Percentiles rank a stretch among this genome's conserved stretches.
These are phyloP conservation scores for Sciaenops ocellatus DNA, from an alignment of 2,797 vertebrate genomes.

Conservation along the genomic window DNA sequence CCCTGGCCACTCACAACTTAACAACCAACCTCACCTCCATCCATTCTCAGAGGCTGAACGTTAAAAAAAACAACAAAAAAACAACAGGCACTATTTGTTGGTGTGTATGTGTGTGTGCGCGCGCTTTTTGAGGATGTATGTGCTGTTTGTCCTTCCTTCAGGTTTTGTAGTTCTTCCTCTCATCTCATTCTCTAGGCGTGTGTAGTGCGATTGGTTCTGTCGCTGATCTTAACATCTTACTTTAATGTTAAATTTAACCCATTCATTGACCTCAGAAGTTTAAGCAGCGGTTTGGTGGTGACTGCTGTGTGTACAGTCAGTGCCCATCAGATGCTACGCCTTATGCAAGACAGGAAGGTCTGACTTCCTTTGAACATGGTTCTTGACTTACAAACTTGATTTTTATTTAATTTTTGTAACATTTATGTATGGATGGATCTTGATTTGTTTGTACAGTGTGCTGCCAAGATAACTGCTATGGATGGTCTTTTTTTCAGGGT, in stretches of 20 bases:
- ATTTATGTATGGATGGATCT: slow-evolving; percentile 62
- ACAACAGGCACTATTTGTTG: slow-evolving; percentile 55
- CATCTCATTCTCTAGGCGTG: slow-evolving; percentile 69
- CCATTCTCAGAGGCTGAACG: slow-evolving; percentile 73
- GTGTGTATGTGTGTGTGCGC: slow-evolving; percentile 39
- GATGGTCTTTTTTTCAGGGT: slow-evolving; percentile 75
- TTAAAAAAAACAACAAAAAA: slow-evolving; percentile 25
- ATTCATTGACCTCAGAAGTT: slow-evolving; percentile 79
- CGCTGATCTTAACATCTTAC: slow-evolving; percentile 70
- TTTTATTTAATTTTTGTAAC: slow-evolving; percentile 83
- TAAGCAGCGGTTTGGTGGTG: slow-evolving; percentile 68
- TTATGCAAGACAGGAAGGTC: slow-evolving; percentile 85
- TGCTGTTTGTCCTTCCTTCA: slow-evolving; percentile 64
- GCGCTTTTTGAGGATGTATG: slow-evolving; percentile 57
- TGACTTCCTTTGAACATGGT: slow-evolving; percentile 79
- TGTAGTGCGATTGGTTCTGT: slow-evolving; percentile 61
- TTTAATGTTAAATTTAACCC: slow-evolving; percentile 69
- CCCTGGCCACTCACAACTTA: slow-evolving; percentile 67
- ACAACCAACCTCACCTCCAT: slow-evolving; percentile 76
- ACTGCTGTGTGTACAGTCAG: slow-evolving; percentile 64
- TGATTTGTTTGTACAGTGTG: slow-evolving; percentile 67
- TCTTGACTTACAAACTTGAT: slow-evolving; percentile 82
- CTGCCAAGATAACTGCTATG: slow-evolving; percentile 68
- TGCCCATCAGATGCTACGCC: slow-evolving; percentile 82
- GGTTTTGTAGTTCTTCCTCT: slow-evolving; percentile 73